Evolutionary conservation across 2,888 invertebrate species (phyloP).

Genomic region (Lithodes maja): DNA sequence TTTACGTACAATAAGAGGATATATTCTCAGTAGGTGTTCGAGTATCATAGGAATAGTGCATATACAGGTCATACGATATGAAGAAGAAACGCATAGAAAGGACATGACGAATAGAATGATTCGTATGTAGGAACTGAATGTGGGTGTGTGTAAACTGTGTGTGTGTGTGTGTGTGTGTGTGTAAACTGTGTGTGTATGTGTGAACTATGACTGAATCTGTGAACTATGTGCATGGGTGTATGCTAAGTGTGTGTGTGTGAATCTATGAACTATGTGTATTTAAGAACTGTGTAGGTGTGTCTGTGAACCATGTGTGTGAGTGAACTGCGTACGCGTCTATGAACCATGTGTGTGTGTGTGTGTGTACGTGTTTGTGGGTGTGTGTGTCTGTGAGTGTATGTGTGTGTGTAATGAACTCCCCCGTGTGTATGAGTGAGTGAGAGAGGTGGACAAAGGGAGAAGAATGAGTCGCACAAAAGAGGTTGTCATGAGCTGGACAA

Average conservation of each 20-base stretch:
- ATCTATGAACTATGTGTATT: not conserved
- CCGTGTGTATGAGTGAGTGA: not conserved
- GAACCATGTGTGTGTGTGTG: not conserved
- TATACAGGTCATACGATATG: too few relatives aligned
- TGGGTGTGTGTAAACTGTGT: too few relatives aligned
- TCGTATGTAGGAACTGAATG: too few relatives aligned
- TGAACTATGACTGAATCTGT: too few relatives aligned
- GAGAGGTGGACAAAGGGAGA: not conserved
- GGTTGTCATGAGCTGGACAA: constrained; percentile 9
- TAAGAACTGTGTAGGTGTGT: not conserved
- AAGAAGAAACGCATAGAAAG: too few relatives aligned
- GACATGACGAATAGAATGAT: too few relatives aligned
- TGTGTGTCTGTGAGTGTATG: not conserved
- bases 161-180: too few relatives aligned
- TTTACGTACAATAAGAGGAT: too few relatives aligned
- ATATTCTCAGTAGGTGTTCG: too few relatives aligned
- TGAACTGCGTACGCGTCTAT: not conserved
- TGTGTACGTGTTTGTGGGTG: not conserved
- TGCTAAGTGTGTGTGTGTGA: not conserved
- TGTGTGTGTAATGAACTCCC: not conserved
- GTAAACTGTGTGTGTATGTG: too few relatives aligned
- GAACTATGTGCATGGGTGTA: too few relatives aligned
- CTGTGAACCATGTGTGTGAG: not conserved
- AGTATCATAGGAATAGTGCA: too few relatives aligned
- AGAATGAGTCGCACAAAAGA: constrained; percentile 2